Evolutionary conservation across 2,888 invertebrate species (phyloP), one percentile per base, ranked within the genome.

Genomic region (Pseudococcus jackbeardsleyi): DNA sequence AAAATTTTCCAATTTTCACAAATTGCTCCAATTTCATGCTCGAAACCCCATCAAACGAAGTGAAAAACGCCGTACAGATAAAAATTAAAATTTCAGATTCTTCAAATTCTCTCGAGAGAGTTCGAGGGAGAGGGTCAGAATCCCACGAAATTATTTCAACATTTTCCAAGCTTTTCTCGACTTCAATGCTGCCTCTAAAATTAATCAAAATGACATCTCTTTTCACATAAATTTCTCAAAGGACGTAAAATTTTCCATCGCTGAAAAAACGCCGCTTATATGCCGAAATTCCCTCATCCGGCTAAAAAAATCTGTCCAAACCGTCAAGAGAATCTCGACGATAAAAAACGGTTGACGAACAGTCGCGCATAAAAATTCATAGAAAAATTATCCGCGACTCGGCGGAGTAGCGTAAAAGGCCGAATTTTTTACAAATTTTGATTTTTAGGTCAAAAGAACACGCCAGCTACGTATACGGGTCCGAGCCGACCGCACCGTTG

Each of bases 361-460:
- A n/a, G 19, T 5, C n/a, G 8, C 59, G 7, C 17, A 59, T 59
- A 59, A 59, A 59, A 59, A 59, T 59, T 59, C 59, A 19, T 59
- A 11, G 19, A 59, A 59, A 59, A 59, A 59, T 59, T n/a, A 5
- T 59, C 19, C 7, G 19, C 59, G 7, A 59, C 26, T 33, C 26
- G 26, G 3, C 26, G 26, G 26, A 19, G 19, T 19, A 8, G 1
- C 59, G 19, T 2, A 1, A 33, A 33, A 33, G 26, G 19, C 9
- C n/a, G 19, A 59, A 59, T 59, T 59, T 59, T 59, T 59, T 19
- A 19, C 59, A 19, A 59, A 59, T 33, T 59, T 59, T 59, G 59
- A 59, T 59, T 59, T 59, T 59, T 59, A 59, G 59, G 59, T 59
- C 59, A 59, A 59, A 59, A 59, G 59, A 59, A 59, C 59, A 8